Base-by-base conservation (phyloP, 2,888 invertebrate species). In the Nomada flava region DNA sequence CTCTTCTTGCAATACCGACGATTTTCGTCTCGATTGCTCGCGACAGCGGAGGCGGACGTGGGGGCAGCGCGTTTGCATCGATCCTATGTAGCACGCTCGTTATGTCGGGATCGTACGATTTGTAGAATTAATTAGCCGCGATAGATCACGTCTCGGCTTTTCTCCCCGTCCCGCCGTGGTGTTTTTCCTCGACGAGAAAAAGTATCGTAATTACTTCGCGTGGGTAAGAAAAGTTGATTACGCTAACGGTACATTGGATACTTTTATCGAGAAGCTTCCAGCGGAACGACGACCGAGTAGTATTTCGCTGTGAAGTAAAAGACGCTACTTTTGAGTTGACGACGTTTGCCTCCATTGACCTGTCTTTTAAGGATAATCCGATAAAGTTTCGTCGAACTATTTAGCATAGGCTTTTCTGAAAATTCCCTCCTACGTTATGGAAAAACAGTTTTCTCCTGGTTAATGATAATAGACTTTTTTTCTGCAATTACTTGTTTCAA, bases 151-250 rank as follows among this genome's bases (percentile, higher is more conserved):
- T 70, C 36, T 26, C 36, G 5, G 20, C 50, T 65, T 52, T 59
- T 26, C 50, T 50, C 47, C 15, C 2, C 13, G 7, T 26, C 50
- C 2, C 26, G 2, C 20, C n/a, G 1, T 0, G 36, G 36, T 57
- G 13, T 36, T 47, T 68, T 60, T 52, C 47, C 26, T 18, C 50
- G 18, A 18, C n/a, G 53, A 53, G 20, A 76, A 83, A 72, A 62
- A 57, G 71, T 72, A 68, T 71, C 62, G 68, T 71, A 76, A 84
- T 84, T 71, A 67, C 26, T 42, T 71, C n/a, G 76, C 76, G 67
- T 70, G 73, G 79, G 73, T 29, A 72, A 74, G 77, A 75, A 84
- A 83, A 83, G 71, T 65, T 60, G 82, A 78, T 83, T 84, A 83
- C 53, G 59, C 53, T 84, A 83, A 83, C 79, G 74, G 70, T 70